Base-by-base conservation (phyloP, 2,888 invertebrate genomes). In the Lagria hirta region DNA sequence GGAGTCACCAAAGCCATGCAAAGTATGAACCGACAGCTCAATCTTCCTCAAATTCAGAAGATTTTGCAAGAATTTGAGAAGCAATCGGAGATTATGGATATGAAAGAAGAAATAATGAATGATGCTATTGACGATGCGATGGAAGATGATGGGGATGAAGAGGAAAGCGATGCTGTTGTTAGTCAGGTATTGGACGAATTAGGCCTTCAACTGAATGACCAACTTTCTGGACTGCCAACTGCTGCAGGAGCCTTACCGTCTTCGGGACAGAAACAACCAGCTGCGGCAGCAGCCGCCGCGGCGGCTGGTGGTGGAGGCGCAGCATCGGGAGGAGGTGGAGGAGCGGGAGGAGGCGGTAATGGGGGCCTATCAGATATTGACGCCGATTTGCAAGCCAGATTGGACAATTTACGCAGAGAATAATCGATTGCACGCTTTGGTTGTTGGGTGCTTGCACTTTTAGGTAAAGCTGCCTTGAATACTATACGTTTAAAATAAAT, bases 61-160 rank as follows among this genome's bases (percentile, higher is more conserved):
- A 99, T 99, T 55, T 79, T 91, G 57, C 85, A 91, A 75, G 97
- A 98, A 68, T 99, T 99, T 74, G 99, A 99, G 73, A 98, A 97
- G 68, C 98, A 99, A 70, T 93, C 95, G 0, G 98, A 99, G 75
- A 96, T 99, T 38, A 99, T 99, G 99, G 98, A 99, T 69, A 99
- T 99, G 98, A 99, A 99, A 70, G 98, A 99, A 71, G 99, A 99
- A 74, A 94, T 99, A 82, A 99, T 99, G 86, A 96, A 93, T 69
- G 99, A 99, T 73, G 97, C 95, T 30, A 98, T 99, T 65, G 99
- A 99, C 71, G 99, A 99, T 75, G 99, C 98, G 1, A 95, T 99
- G 88, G 98, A 93, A 61, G 98, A 91, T 52, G 98, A 96, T 66
- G 96, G 86, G 27, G 99, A 99, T 68, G 96, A 97, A 69, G 96